phyloP scores from a whole-genome alignment of 2,797 vertebrate genomes.

The Gymnocypris eckloni region DNA sequence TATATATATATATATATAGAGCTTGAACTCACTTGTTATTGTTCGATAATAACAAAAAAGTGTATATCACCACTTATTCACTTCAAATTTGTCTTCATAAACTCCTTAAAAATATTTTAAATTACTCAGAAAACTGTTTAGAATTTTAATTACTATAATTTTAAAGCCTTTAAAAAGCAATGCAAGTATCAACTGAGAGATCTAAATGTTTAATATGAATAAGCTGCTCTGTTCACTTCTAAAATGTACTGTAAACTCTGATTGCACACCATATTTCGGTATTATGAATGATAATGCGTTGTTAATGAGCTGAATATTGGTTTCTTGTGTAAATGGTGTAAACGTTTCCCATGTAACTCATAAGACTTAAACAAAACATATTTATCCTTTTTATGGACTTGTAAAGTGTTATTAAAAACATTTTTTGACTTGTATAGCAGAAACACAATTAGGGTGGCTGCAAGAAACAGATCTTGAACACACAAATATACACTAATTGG shows the following conservation, averaged over 20 bases:
- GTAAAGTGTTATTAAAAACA: conserved; percentile 9
- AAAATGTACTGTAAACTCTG: neutral
- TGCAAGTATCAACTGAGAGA: neutral
- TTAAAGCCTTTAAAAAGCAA: neutral
- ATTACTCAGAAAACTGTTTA: too few species aligned
- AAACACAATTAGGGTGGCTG: neutral
- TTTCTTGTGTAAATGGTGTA: conserved; percentile 14
- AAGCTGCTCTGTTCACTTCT: neutral
- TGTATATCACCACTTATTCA: neutral
- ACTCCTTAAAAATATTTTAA: neutral
- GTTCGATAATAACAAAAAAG: neutral
- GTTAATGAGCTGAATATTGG: neutral
- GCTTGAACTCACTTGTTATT: neutral
- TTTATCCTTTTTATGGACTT: conserved; percentile 16
- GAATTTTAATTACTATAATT: neutral
- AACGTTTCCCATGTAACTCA: conserved; percentile 1
- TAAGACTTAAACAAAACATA: conserved; percentile 9
- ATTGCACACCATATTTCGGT: neutral
- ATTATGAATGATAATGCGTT: neutral
- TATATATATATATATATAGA: neutral
- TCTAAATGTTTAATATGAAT: neutral
- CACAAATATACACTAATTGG: too few species aligned
- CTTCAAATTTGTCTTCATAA: neutral
- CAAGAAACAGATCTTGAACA: too few species aligned
- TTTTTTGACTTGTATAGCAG: neutral